These are phyloP conservation scores for Brachyptera putata DNA, from an alignment of 2,888 invertebrate species.

Conservation along the genomic window DNA sequence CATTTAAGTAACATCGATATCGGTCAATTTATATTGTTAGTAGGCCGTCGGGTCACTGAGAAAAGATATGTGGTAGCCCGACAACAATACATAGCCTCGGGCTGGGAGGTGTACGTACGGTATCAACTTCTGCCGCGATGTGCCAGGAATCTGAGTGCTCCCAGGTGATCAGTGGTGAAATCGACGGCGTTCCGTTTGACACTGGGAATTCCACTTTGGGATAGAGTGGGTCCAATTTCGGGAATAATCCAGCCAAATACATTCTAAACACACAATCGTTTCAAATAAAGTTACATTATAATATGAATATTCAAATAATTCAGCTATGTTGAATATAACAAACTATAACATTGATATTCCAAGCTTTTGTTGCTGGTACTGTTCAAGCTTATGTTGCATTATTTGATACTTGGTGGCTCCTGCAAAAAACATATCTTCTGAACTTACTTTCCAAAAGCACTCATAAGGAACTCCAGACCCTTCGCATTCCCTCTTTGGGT, in stretches of 20 bases:
- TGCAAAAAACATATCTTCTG: not conserved
- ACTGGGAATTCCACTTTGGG: constrained; percentile 51
- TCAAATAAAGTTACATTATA: too few relatives aligned
- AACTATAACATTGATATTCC: not conserved
- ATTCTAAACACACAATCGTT: constrained; percentile 55
- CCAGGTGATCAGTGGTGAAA: constrained; percentile 53
- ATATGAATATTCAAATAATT: too few relatives aligned
- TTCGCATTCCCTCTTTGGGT: constrained; percentile 68
- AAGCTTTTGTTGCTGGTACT: not conserved
- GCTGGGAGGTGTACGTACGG: not conserved
- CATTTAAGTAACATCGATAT: too few relatives aligned
- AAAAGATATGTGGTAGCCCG: too few relatives aligned
- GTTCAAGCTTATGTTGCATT: too few relatives aligned
- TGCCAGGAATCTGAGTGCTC: constrained; percentile 56
- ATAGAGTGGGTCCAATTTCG: constrained; percentile 49
- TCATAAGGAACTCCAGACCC: constrained; percentile 56
- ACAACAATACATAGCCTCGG: too few relatives aligned
- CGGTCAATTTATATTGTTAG: too few relatives aligned
- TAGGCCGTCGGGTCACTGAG: too few relatives aligned
- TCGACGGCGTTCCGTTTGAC: constrained; percentile 52
- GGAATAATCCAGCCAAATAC: constrained; percentile 51
- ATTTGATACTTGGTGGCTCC: too few relatives aligned
- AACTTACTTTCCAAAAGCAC: constrained; percentile 61
- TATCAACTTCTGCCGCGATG: constrained; percentile 41
- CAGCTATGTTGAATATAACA: not conserved